Conservation (phyloP, 2,888 invertebrate genomes). For the Drosophila merina region DNA sequence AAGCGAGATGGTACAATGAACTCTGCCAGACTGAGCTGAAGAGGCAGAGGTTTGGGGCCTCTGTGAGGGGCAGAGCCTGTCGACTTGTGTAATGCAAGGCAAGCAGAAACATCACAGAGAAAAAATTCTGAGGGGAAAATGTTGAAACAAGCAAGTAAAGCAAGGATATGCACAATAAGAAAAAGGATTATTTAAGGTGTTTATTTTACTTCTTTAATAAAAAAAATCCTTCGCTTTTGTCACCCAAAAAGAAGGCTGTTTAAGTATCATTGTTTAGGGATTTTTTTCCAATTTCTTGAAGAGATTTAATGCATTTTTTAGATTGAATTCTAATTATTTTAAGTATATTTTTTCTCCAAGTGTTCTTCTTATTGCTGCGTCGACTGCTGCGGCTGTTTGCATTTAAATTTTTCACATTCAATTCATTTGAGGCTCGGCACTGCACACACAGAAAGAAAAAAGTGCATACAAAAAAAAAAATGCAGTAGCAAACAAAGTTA, state of each 20-base stretch:
- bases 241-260: too few relatives aligned
- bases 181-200: too few relatives aligned
- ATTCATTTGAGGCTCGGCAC: constrained; percentile 78
- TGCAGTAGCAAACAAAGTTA: constrained; percentile 67
- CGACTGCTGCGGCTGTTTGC: constrained; percentile 65
- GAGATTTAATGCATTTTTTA: neutral
- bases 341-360: too few relatives aligned
- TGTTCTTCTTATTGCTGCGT: constrained; percentile 32
- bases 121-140: neutral
- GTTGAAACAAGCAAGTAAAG: constrained; percentile 10
- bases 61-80: constrained; percentile 26
- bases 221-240: too few relatives aligned
- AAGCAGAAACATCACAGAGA: constrained; percentile 57
- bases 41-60: constrained; percentile 1
- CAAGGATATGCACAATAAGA: constrained; percentile 10
- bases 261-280: too few relatives aligned
- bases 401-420: constrained; percentile 80
- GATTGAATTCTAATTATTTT: neutral
- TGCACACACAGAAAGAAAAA: constrained; percentile 49
- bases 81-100: constrained; percentile 65
- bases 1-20: constrained; percentile 75
- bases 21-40: constrained; percentile 48
- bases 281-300: too few relatives aligned
- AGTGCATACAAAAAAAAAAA: constrained; percentile 22
- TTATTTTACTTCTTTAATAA: too few relatives aligned